Evolutionary conservation across 1,140 invertebrate genomes (phyloP), one percentile per base, ranked within the genome.

Genomic region (Thaumatotibia leucotreta): DNA sequence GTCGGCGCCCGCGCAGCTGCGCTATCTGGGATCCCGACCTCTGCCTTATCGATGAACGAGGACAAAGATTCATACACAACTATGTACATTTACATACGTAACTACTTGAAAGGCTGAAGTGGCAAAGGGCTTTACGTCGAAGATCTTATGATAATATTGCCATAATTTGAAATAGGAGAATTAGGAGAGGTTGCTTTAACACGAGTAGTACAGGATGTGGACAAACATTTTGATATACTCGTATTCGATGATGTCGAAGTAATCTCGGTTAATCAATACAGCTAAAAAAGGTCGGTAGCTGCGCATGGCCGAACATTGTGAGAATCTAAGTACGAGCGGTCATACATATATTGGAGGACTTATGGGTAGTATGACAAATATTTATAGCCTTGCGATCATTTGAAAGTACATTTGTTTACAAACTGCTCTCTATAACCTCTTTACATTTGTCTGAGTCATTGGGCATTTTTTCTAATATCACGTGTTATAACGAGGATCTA

Each of bases 341-440:
- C n/a, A n/a, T n/a, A n/a, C n/a, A n/a, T n/a, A n/a, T n/a, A n/a
- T n/a, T n/a, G n/a, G n/a, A n/a, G n/a, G n/a, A n/a, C n/a, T n/a
- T n/a, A n/a, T n/a, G n/a, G 20, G 14, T 45, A 14, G n/a, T 17
- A 17, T 14, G 11, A 20, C 6, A 20, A 20, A n/a, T 20, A 20
- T 20, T 20, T 20, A n/a, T n/a, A n/a, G n/a, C n/a, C n/a, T n/a
- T n/a, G n/a, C n/a, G n/a, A n/a, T n/a, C n/a, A n/a, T n/a, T n/a
- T n/a, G n/a, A n/a, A 20, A 20, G 4, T 45, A 45, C 17, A n/a
- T 45, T 17, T 20, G 2, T 20, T n/a, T 17, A 5, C 14, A 45
- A 20, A 45, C n/a, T 45, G 39, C 39, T 20, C 17, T 20, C n/a
- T n/a, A n/a, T 52, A 76, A 75, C 64, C 75, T 77, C 75, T 82